A percentile compares a stretch with the other conserved stretches of the same genome.
These are phyloP conservation scores for Microdon myrmicae DNA, from an alignment of 2,888 invertebrate species.

Conservation along the genomic window DNA sequence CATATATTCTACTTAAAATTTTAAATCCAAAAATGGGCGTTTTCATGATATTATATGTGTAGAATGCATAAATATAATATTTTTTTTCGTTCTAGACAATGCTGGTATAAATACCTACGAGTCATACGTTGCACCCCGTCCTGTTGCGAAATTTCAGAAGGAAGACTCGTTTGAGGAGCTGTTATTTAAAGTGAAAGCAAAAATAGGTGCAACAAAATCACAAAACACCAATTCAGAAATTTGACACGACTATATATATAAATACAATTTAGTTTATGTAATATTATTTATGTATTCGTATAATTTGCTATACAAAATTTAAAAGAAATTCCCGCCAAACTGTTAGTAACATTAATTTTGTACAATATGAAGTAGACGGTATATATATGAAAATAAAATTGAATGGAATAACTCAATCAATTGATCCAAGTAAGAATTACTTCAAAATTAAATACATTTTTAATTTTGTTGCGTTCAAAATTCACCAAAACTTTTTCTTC, in stretches of 20 bases:
- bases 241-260: constrained; percentile 26
- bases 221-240: constrained; percentile 32
- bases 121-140: constrained; percentile 61
- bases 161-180: constrained; percentile 65
- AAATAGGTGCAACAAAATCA: constrained; percentile 61
- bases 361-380: too few species aligned
- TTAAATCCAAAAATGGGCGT: too few species aligned
- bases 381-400: too few species aligned
- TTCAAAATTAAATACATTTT: too few species aligned
- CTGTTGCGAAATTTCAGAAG: constrained; percentile 55
- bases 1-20: too few species aligned
- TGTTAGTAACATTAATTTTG: constrained; percentile 12
- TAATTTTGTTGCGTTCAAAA: too few species aligned
- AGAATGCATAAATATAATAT: too few species aligned
- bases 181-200: constrained; percentile 63
- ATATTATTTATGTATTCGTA: constrained; percentile 15
- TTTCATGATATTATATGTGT: too few species aligned
- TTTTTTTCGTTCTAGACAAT: constrained; percentile 58
- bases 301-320: constrained; percentile 25
- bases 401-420: too few species aligned
- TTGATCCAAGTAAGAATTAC: too few species aligned
- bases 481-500: too few species aligned
- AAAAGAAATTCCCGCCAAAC: constrained; percentile 25
- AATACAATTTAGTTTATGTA: constrained; percentile 11
- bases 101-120: constrained; percentile 64